Percentiles rank a stretch among this genome's conserved stretches.
Conservation (phyloP, 2,797 vertebrate genomes). For the Pteronotus mesoamericanus region DNA sequence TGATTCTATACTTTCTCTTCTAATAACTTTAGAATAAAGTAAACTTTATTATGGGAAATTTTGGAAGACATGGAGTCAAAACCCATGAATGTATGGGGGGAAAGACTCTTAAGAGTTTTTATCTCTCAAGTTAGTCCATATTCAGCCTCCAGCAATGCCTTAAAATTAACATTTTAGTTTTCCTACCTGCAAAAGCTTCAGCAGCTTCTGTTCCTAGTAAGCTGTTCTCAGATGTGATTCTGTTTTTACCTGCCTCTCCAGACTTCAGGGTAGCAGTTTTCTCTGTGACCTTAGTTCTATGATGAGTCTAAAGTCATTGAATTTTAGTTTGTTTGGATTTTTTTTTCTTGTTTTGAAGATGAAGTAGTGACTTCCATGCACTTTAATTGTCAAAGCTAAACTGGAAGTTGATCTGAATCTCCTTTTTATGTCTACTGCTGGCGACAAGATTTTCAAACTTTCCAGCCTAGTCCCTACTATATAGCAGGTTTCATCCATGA, state of each 20-base stretch:
- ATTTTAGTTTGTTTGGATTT: not conserved
- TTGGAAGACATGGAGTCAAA: not conserved
- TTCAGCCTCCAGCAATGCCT: not conserved
- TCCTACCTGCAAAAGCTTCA: not conserved
- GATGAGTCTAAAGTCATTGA: not conserved
- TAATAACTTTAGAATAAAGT: no score
- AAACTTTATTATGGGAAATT: not conserved
- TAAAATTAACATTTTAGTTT: not conserved
- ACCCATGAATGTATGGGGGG: not conserved
- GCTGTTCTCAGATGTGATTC: not conserved
- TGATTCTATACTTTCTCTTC: not conserved
- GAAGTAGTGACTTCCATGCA: not conserved
- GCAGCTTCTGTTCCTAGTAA: not conserved
- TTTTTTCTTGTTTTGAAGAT: not conserved
- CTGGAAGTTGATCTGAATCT: not conserved
- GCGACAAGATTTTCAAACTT: not conserved
- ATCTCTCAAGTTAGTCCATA: not conserved
- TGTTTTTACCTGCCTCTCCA: not conserved
- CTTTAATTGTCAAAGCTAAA: not conserved
- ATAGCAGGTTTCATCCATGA: not conserved
- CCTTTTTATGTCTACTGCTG: not conserved
- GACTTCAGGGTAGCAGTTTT: not conserved
- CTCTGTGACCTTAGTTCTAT: not conserved
- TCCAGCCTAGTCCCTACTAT: not conserved
- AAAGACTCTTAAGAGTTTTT: not conserved